phyloP scores from a whole-genome alignment of 1,140 invertebrate genomes.

The Ceratosolen fusciceps region DNA sequence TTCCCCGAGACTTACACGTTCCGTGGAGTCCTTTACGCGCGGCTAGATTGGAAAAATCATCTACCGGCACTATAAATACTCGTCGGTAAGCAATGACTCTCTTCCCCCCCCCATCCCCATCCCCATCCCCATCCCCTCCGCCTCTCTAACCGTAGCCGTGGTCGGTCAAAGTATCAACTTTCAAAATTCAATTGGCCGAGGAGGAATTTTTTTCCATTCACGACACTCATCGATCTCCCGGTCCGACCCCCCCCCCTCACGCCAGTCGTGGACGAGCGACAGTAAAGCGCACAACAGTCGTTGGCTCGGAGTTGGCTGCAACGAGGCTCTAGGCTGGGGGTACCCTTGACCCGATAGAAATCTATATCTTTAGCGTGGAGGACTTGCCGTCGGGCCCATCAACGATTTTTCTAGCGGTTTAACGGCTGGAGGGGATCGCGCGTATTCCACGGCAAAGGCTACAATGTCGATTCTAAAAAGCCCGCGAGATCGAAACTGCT shows the following conservation, averaged over 20 bases:
- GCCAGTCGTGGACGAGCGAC: too few species aligned
- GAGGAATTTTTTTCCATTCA: neutral
- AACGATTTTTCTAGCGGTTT: neutral
- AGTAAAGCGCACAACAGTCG: too few species aligned
- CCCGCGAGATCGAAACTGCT: slow-evolving; percentile 2
- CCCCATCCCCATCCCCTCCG: too few species aligned
- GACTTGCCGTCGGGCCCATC: neutral
- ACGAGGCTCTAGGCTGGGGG: too few species aligned
- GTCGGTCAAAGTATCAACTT: neutral
- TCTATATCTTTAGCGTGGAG: neutral
- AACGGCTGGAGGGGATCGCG: neutral
- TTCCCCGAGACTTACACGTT: neutral
- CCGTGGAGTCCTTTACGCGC: too few species aligned
- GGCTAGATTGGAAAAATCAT: neutral
- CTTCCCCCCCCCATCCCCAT: too few species aligned
- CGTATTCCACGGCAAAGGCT: neutral
- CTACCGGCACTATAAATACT: neutral
- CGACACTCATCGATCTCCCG: neutral
- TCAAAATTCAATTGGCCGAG: neutral
- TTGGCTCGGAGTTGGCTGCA: neutral
- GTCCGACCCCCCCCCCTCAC: neutral
- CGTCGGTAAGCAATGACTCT: neutral
- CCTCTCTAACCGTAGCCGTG: too few species aligned
- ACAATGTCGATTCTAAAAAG: neutral
- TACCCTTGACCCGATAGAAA: neutral